A percentile compares a stretch with the other conserved stretches of the same genome.
Conservation (phyloP, 2,797 vertebrate species). For the Thaleichthys pacificus region DNA sequence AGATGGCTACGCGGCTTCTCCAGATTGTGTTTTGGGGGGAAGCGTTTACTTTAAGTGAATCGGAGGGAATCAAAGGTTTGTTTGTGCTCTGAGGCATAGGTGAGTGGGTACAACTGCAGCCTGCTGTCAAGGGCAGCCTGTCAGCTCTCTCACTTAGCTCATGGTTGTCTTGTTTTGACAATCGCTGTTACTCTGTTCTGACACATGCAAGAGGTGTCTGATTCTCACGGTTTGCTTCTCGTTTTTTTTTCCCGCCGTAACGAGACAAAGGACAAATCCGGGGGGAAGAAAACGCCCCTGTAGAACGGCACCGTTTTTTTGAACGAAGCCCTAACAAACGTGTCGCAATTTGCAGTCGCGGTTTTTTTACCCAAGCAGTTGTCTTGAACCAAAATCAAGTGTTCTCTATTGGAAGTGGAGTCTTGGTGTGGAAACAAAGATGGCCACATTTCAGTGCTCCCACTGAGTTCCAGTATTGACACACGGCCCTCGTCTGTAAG, state of each 20-base stretch:
- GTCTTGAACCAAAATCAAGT: too few species aligned
- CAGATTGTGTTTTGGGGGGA: constrained; percentile 53
- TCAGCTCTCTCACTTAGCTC: constrained; percentile 54
- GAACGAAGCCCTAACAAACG: too few species aligned
- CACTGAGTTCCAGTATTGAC: constrained; percentile 6
- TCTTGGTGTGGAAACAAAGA: too few species aligned
- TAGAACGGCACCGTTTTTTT: too few species aligned
- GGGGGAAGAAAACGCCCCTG: too few species aligned
- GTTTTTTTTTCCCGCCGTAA: too few species aligned
- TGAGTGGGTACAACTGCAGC: constrained; percentile 64
- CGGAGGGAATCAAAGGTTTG: constrained; percentile 65
- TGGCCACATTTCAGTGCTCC: constrained; percentile 13
- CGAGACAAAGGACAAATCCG: too few species aligned
- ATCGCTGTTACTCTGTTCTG: constrained; percentile 40
- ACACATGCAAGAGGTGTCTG: constrained; percentile 46
- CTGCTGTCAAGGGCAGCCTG: constrained; percentile 59
- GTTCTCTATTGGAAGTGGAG: too few species aligned
- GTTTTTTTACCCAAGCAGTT: too few species aligned
- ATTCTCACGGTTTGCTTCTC: constrained; percentile 41
- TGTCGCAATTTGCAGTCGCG: too few species aligned
- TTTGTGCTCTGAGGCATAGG: constrained; percentile 64
- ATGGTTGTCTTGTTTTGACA: constrained; percentile 62
- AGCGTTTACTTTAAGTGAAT: constrained; percentile 37
- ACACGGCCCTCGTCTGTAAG: constrained; percentile 10
- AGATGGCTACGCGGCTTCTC: constrained; percentile 61